Evolutionary conservation across 1,140 invertebrate species (phyloP).

Genomic region (Atopsyche davidsoni): DNA sequence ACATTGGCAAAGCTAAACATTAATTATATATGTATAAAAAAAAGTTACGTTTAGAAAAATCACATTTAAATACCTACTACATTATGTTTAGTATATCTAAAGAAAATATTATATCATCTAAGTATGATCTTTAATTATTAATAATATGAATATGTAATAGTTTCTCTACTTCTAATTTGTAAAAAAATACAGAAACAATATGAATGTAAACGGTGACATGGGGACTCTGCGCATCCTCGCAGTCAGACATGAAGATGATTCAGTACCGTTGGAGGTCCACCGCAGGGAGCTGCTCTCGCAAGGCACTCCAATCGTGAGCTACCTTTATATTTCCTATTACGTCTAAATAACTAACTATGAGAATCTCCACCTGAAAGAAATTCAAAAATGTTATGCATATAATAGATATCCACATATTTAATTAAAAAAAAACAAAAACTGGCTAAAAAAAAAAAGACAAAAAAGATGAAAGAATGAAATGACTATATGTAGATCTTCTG

Average conservation of each 20-base stretch:
- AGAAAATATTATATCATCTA: too few relatives aligned
- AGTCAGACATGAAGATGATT: too few relatives aligned
- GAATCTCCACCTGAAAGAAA: conserved; percentile 8
- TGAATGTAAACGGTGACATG: conserved; percentile 18
- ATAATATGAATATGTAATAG: conserved; percentile 6
- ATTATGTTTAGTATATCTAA: background rate
- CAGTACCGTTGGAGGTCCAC: conserved; percentile 3
- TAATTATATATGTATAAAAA: too few relatives aligned
- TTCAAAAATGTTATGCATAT: too few relatives aligned
- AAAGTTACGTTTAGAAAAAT: conserved; percentile 1
- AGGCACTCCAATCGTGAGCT: background rate
- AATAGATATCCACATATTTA: conserved; percentile 1
- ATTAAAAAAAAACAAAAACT: background rate
- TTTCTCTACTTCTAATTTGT: conserved; percentile 16
- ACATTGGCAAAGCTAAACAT: too few relatives aligned
- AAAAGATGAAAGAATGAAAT: too few relatives aligned
- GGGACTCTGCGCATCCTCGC: too few relatives aligned
- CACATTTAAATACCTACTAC: conserved; percentile 6
- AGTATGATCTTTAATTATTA: conserved; percentile 1
- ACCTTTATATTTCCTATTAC: conserved; percentile 12
- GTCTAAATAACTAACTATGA: background rate
- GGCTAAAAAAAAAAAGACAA: background rate
- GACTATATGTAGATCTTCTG: too few relatives aligned
- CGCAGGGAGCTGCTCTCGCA: conserved; percentile 9
- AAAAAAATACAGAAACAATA: conserved; percentile 28